These are phyloP conservation scores for Platichthys flesus DNA, from an alignment of 2,113 vertebrate species.

Conservation along the genomic window DNA sequence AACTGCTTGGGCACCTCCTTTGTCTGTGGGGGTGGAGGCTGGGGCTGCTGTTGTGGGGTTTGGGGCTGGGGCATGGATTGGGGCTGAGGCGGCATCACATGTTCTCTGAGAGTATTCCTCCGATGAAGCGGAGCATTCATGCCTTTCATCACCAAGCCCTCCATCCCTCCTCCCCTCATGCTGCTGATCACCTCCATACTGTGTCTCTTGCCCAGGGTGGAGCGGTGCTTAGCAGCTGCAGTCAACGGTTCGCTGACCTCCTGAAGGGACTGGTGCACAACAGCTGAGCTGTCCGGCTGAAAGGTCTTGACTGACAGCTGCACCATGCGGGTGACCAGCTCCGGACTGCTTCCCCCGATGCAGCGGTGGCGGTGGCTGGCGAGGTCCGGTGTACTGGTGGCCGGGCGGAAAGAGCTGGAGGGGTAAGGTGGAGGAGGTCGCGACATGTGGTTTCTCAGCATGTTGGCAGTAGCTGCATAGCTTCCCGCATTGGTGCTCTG, in stretches of 20 bases:
- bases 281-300: slow-evolving; percentile 94
- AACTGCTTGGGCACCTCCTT: slow-evolving; percentile 71
- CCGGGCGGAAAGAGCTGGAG: slow-evolving; percentile 87
- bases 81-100: slow-evolving; percentile 79
- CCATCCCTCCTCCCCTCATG: slow-evolving; percentile 84
- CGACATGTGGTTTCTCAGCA: slow-evolving; percentile 89
- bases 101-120: slow-evolving; percentile 91
- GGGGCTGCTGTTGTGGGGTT: slow-evolving; percentile 65
- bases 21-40: slow-evolving; percentile 50
- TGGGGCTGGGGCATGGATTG: slow-evolving; percentile 63
- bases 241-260: slow-evolving; percentile 93
- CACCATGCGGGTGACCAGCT: slow-evolving; percentile 94
- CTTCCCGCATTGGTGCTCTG: slow-evolving; percentile 81
- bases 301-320: slow-evolving; percentile 97
- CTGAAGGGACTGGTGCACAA: slow-evolving; percentile 93
- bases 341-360: slow-evolving; percentile 92
- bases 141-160: slow-evolving; percentile 88
- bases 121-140: slow-evolving; percentile 87
- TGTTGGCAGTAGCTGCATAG: slow-evolving; percentile 84
- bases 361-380: slow-evolving; percentile 93
- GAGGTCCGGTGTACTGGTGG: slow-evolving; percentile 95
- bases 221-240: slow-evolving; percentile 84
- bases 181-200: slow-evolving; percentile 94
- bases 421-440: slow-evolving; percentile 93
- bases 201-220: slow-evolving; percentile 88